Evolutionary conservation across 2,797 vertebrate genomes (phyloP).

Genomic region (Denticeps clupeoides): DNA sequence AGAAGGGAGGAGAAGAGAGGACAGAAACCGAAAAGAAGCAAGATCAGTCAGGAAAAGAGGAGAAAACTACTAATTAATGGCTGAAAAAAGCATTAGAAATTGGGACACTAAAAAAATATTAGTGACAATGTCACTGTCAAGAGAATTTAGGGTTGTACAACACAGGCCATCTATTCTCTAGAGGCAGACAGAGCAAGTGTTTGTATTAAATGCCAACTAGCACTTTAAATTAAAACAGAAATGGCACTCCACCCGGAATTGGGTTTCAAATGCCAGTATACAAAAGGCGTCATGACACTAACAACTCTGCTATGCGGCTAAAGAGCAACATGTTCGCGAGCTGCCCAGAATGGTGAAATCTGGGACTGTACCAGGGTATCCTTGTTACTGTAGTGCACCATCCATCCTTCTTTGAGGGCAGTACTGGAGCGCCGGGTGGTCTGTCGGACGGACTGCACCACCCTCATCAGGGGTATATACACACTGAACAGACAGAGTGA

Average conservation of each 20-base stretch:
- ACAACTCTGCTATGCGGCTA: no score
- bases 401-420: constrained; percentile 80
- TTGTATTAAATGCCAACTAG: no score
- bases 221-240: no score
- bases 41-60: not conserved
- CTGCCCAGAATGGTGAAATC: no score
- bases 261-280: no score
- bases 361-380: constrained; percentile 70
- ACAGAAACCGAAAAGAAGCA: not conserved
- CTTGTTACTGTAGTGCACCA: constrained; percentile 88
- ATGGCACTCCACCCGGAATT: no score
- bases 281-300: no score
- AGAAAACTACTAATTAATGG: constrained; percentile 3
- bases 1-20: constrained; percentile 1
- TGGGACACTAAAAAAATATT: not conserved
- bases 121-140: no score
- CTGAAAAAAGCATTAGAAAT: constrained; percentile 2
- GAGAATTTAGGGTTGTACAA: no score
- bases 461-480: constrained; percentile 84
- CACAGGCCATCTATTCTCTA: no score
- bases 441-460: constrained; percentile 82
- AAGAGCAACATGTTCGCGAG: no score
- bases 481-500: constrained; percentile 42
- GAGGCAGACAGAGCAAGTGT: no score
- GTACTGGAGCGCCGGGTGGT: constrained; percentile 83